Evolutionary conservation across 2,113 vertebrate genomes (phyloP), one percentile per base, ranked within the genome.

Genomic region (Petroica traversi): DNA sequence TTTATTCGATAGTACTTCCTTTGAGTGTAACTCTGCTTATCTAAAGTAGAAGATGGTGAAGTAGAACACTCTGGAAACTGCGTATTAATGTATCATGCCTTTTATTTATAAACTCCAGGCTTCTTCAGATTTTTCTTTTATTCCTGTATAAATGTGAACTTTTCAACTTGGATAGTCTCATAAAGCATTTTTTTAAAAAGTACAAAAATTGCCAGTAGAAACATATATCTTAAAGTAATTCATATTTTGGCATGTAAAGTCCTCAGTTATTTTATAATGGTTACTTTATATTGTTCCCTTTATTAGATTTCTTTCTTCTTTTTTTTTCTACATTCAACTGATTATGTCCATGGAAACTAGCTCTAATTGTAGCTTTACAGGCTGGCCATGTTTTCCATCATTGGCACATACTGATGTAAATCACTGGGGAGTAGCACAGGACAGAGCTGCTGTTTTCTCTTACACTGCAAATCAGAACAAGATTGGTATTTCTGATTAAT

Each of bases 311-410:
- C 55, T 58, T 61, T 54, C 29, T 64, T 61, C 5, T 11, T n/a
- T 69, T 41, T 51, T 96, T 93, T 79, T 95, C 81, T 96, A 66
- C 63, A 59, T 98, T 96, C 93, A 93, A 86, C 96, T 96, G 96
- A 96, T 89, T 93, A 97, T 97, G 94, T 96, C 97, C 92, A 90
- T 97, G 96, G 96, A 98, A 98, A 97, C 93, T 94, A 95, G 82
- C 46, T 94, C 85, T 98, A 97, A 97, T 97, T 98, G 97, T 96
- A 97, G 95, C 95, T 97, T 98, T 98, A 97, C 97, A 97, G 97
- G 96, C 84, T 55, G 90, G 94, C 86, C 91, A 95, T 98, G 98
- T 97, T 98, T 98, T 98, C 96, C 96, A 95, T 98, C 98, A 98
- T 73, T 97, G 97, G 96, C 98, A 98, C 97, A 64, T 98, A 96